Evolutionary conservation across 2,113 vertebrate genomes (phyloP).

Genomic region (Lathamus discolor): DNA sequence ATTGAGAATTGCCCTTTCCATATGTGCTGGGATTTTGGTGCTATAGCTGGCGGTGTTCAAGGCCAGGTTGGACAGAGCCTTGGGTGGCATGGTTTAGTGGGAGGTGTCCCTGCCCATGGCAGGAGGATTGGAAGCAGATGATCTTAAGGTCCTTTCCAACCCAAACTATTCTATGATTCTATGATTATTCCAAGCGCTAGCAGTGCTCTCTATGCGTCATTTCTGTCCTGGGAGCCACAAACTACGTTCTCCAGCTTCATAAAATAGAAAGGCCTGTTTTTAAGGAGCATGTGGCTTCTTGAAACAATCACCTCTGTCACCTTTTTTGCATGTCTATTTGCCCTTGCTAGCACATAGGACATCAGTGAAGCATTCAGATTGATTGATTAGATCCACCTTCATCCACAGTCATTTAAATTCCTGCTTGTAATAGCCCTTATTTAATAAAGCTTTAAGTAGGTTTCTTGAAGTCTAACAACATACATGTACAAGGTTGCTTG

Average conservation of each 20-base stretch:
- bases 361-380: not conserved
- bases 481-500: not conserved
- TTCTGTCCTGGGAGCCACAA: not conserved
- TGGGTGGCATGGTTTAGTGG: no score
- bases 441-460: not conserved
- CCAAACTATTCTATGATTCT: no score
- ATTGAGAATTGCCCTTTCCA: not conserved
- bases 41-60: not conserved
- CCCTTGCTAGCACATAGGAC: not conserved
- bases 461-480: not conserved
- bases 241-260: not conserved
- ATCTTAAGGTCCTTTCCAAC: no score
- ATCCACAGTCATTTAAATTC: not conserved
- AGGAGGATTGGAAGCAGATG: no score
- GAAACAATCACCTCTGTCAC: not conserved
- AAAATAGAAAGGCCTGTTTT: not conserved
- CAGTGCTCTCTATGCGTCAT: fast-evolving
- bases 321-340: not conserved
- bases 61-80: no score
- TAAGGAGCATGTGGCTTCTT: not conserved
- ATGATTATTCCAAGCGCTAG: not conserved
- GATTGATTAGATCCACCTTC: not conserved
- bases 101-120: no score
- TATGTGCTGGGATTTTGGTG: not conserved
- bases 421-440: not conserved